These are phyloP conservation scores for Zootermopsis nevadensis DNA, from an alignment of 2,888 invertebrate genomes.

Conservation along the genomic window DNA sequence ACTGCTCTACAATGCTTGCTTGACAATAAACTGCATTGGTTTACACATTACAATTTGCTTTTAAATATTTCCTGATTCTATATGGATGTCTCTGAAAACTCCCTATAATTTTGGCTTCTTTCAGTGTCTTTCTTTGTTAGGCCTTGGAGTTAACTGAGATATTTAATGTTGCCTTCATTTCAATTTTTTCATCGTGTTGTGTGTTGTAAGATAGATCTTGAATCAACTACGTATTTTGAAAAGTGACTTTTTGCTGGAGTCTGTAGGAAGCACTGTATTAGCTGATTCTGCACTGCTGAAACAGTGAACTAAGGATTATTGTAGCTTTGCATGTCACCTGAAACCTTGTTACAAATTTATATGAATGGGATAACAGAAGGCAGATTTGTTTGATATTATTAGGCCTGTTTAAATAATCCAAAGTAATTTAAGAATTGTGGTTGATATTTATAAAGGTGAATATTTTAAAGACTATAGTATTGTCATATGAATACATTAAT, in stretches of 20 bases:
- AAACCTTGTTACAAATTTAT: not conserved
- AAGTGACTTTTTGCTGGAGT: constrained; percentile 10
- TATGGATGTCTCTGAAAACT: constrained; percentile 32
- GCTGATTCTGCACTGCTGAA: not conserved
- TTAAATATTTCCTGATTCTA: constrained; percentile 3
- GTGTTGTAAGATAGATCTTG: constrained; percentile 34
- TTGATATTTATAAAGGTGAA: too few relatives aligned
- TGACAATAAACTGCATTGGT: constrained; percentile 16
- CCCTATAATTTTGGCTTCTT: constrained; percentile 34
- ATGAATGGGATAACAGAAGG: too few relatives aligned
- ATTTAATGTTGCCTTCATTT: constrained; percentile 28
- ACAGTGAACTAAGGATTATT: not conserved
- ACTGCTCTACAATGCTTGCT: constrained; percentile 17
- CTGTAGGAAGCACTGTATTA: not conserved
- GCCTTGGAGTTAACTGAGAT: constrained; percentile 27
- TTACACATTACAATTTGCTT: constrained; percentile 8
- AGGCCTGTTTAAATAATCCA: too few relatives aligned
- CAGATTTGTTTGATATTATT: too few relatives aligned
- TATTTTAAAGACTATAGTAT: too few relatives aligned
- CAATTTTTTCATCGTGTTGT: constrained; percentile 35
- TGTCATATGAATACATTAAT: too few relatives aligned
- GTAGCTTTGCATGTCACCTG: not conserved
- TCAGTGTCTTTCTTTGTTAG: constrained; percentile 20
- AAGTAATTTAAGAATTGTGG: too few relatives aligned
- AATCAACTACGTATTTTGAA: not conserved